Percentiles rank a stretch among this genome's conserved stretches.
These are phyloP conservation scores for Rostratula benghalensis DNA, from an alignment of 2,113 vertebrate species.

Conservation along the genomic window DNA sequence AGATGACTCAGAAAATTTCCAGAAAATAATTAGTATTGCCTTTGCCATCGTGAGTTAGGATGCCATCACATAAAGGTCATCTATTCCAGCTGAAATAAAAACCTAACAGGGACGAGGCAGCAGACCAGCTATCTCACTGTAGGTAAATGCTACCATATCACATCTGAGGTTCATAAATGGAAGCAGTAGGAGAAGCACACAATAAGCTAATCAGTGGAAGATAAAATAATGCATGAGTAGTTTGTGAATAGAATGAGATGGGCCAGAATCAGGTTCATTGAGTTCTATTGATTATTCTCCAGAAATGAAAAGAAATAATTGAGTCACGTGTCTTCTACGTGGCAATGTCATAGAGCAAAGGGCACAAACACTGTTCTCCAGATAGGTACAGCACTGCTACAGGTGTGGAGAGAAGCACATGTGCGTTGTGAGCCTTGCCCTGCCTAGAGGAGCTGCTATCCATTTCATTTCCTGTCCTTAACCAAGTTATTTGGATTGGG, in stretches of 20 bases:
- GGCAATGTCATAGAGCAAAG: not conserved
- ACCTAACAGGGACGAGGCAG: not conserved
- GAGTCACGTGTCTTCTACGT: fast-evolving
- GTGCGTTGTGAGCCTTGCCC: not conserved
- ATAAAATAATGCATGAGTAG: not conserved
- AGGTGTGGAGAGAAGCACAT: not conserved
- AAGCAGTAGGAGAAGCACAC: not conserved
- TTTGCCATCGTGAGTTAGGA: not conserved
- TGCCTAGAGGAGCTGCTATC: not conserved
- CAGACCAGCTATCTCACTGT: not conserved
- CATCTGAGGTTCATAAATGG: not conserved
- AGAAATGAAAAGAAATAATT: not conserved
- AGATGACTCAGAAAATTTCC: not conserved
- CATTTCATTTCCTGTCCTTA: not conserved
- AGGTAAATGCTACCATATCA: not conserved
- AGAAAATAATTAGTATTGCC: not conserved
- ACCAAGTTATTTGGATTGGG: not conserved
- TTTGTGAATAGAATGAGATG: not conserved
- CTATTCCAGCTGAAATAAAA: not conserved
- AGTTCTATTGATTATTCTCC: not conserved
- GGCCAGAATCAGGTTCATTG: not conserved
- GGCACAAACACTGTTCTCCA: fast-evolving
- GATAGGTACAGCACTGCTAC: not conserved
- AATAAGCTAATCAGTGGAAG: not conserved
- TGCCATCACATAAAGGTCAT: not conserved